Evolutionary conservation across 2,888 invertebrate genomes (phyloP).

Genomic region (Neria commutata): DNA sequence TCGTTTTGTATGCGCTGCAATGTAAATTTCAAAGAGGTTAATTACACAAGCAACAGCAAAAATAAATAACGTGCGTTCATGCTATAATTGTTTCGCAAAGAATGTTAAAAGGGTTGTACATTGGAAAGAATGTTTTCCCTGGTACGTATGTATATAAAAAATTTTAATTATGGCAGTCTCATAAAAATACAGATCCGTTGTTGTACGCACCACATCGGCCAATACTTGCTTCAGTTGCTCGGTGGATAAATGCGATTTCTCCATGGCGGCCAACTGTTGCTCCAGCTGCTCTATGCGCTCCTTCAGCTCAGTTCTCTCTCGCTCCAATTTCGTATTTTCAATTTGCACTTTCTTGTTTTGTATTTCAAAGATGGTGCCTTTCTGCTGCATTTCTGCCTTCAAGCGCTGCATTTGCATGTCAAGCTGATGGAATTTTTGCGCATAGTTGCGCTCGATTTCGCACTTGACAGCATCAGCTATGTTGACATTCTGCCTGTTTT

Average conservation of each 20-base stretch:
- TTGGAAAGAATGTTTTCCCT: too few species aligned
- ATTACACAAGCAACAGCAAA: too few species aligned
- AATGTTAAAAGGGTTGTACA: too few species aligned
- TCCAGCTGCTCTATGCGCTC: constrained; percentile 44
- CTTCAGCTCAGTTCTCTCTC: constrained; percentile 55
- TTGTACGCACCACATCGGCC: constrained; percentile 67
- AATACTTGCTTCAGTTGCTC: constrained; percentile 72
- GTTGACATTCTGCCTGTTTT: constrained; percentile 9
- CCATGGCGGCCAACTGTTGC: constrained; percentile 55
- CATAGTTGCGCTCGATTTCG: constrained; percentile 32
- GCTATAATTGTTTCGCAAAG: too few species aligned
- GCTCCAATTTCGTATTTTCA: constrained; percentile 60
- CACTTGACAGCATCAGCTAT: constrained; percentile 16
- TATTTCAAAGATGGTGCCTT: constrained; percentile 36
- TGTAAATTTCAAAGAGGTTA: too few species aligned
- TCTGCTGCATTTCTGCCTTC: constrained; percentile 34
- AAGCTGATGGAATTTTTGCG: constrained; percentile 37
- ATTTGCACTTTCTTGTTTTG: constrained; percentile 62
- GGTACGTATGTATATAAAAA: too few species aligned
- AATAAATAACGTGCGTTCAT: too few species aligned
- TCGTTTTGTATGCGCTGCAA: constrained; percentile 57
- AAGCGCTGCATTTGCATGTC: constrained; percentile 39
- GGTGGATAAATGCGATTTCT: constrained; percentile 68
- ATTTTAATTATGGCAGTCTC: too few species aligned
- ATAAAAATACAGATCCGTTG: neutral